phyloP scores from a whole-genome alignment of 2,888 invertebrate genomes.

The Tetrapedia diversipes region DNA sequence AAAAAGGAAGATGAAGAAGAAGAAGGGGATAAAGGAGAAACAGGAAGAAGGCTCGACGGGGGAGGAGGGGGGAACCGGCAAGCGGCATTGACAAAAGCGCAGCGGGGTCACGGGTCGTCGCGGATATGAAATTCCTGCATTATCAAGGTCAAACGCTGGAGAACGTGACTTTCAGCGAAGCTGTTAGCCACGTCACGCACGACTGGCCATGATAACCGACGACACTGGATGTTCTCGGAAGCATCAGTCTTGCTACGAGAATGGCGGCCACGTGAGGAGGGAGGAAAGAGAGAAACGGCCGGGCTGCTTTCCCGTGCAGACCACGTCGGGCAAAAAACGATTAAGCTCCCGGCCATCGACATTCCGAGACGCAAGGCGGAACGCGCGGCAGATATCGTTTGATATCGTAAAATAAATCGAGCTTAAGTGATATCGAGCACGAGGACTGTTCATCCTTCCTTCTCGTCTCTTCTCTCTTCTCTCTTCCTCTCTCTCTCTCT shows the following conservation, averaged over 20 bases:
- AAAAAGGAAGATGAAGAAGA: background rate
- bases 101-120: constrained; percentile 31
- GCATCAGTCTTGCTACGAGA: constrained; percentile 60
- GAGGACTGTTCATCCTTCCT: no score
- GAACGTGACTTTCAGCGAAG: constrained; percentile 66
- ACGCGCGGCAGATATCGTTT: constrained; percentile 51
- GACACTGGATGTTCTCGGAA: constrained; percentile 70
- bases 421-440: constrained; percentile 49
- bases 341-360: constrained; percentile 61
- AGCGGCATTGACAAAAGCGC: constrained; percentile 4
- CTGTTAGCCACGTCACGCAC: constrained; percentile 68
- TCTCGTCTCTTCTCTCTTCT: no score
- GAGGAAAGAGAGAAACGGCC: background rate
- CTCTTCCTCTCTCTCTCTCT: no score
- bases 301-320: constrained; percentile 36
- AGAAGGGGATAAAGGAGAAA: background rate
- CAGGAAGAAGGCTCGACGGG: no score
- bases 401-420: constrained; percentile 65
- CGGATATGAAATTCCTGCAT: constrained; percentile 61
- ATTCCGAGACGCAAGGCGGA: constrained; percentile 50
- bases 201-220: constrained; percentile 67
- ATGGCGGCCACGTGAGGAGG: background rate
- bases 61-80: background rate
- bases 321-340: constrained; percentile 60
- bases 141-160: constrained; percentile 65